phyloP scores from a whole-genome alignment of 1,140 invertebrate species.

The Stenopsyche tienmushanensis region DNA sequence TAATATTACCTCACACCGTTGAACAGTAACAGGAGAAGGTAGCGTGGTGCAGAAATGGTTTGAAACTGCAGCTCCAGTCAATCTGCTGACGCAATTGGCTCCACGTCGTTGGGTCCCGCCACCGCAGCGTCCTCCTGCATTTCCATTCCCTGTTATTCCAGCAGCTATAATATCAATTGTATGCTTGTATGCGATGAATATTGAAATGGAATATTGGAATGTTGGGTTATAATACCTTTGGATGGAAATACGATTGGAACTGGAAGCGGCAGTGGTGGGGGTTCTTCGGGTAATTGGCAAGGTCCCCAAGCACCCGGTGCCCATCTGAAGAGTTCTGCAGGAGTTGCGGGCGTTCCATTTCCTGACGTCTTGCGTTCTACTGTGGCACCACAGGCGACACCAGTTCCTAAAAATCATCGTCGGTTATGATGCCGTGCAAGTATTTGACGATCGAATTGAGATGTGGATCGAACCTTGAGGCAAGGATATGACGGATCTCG shows the following conservation, averaged over 20 bases:
- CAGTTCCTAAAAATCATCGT: conserved; percentile 9
- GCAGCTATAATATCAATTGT: neutral
- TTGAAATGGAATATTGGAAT: neutral
- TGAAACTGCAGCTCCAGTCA: conserved; percentile 46
- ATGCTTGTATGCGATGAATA: conserved; percentile 3
- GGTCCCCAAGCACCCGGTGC: conserved; percentile 50
- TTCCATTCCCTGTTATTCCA: neutral
- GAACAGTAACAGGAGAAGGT: conserved; percentile 48
- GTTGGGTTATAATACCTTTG: neutral
- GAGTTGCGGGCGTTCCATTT: conserved; percentile 46
- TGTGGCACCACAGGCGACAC: conserved; percentile 6
- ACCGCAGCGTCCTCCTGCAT: conserved; percentile 43
- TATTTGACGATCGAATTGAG: neutral
- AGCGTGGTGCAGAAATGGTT: conserved; percentile 48
- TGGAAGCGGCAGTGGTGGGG: conserved; percentile 41
- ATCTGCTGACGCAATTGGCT: conserved; percentile 47
- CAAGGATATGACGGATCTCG: conserved; percentile 46
- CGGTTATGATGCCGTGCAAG: neutral
- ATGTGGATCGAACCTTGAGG: conserved; percentile 48
- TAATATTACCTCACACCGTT: conserved; percentile 55
- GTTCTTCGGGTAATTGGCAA: conserved; percentile 48
- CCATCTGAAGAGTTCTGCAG: conserved; percentile 51
- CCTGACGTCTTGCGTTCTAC: conserved; percentile 39
- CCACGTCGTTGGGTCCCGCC: conserved; percentile 51
- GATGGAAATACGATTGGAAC: conserved; percentile 38